A percentile compares a stretch with the other conserved stretches of the same genome.
These are phyloP conservation scores for Enteromius treurensis DNA, from an alignment of 2,797 vertebrate species.

Conservation along the genomic window DNA sequence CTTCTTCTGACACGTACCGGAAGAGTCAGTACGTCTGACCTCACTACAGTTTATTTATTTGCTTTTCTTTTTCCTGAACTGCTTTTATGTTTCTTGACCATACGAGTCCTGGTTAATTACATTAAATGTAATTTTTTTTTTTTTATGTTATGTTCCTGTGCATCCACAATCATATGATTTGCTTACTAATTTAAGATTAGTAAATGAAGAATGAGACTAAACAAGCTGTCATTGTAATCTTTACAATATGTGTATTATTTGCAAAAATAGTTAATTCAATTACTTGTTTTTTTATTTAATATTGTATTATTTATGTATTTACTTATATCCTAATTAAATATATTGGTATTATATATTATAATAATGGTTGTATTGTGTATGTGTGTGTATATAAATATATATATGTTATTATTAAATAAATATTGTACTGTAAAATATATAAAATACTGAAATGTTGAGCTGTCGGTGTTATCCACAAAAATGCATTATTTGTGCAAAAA, in stretches of 20 bases:
- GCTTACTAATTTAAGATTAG: not conserved
- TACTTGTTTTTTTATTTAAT: not conserved
- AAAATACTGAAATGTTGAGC: too few relatives aligned
- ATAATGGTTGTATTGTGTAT: not conserved
- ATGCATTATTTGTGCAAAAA: not conserved
- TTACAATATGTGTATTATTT: not conserved
- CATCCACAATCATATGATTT: not conserved
- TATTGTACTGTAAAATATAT: too few relatives aligned
- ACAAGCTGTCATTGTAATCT: not conserved
- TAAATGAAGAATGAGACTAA: not conserved
- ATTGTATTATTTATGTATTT: not conserved
- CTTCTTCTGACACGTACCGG: conserved; percentile 69
- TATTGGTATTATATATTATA: not conserved
- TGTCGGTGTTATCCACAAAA: not conserved
- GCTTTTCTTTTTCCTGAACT: not conserved
- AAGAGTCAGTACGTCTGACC: conserved; percentile 81
- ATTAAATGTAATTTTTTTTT: not conserved
- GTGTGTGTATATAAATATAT: not conserved
- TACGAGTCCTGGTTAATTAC: not conserved
- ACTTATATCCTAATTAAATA: not conserved
- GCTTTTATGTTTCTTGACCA: not conserved
- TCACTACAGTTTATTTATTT: too few relatives aligned
- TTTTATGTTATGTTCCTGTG: not conserved
- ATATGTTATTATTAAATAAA: not conserved
- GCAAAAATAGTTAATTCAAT: not conserved